Evolutionary conservation across 2,113 vertebrate genomes (phyloP).

Genomic region (Campylomormyrus tamandua): DNA sequence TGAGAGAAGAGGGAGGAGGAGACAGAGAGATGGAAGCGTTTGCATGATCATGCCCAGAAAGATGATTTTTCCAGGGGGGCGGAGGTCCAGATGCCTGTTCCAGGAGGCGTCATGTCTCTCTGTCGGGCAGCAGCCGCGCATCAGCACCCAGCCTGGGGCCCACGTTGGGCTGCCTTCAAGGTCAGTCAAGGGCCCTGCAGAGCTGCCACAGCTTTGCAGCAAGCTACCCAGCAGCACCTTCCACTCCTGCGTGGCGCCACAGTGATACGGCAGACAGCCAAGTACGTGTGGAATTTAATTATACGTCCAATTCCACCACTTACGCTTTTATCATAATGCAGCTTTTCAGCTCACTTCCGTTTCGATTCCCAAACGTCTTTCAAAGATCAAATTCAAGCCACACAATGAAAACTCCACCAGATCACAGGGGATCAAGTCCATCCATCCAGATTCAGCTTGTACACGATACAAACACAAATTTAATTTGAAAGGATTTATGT

Average conservation of each 20-base stretch:
- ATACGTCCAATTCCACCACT: background rate
- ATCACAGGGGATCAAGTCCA: background rate
- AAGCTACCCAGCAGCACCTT: background rate
- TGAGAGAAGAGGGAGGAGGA: background rate
- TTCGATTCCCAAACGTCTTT: background rate
- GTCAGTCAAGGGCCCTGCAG: background rate
- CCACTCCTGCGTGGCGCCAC: fast-evolving
- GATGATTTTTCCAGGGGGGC: background rate
- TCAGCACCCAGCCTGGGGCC: background rate
- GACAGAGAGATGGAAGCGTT: background rate
- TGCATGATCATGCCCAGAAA: background rate
- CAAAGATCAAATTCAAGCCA: background rate
- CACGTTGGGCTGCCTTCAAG: background rate
- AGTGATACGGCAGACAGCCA: background rate
- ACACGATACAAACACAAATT: background rate
- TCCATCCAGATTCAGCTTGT: background rate
- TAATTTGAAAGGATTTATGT: background rate
- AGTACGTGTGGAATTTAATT: background rate
- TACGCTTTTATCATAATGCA: background rate
- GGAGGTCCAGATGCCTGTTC: background rate
- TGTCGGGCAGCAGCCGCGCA: background rate
- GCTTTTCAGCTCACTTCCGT: background rate
- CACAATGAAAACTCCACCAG: background rate
- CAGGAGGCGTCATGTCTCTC: background rate
- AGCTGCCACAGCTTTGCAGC: background rate